Conservation (phyloP, 2,888 invertebrate genomes). For the Drosophila testacea region DNA sequence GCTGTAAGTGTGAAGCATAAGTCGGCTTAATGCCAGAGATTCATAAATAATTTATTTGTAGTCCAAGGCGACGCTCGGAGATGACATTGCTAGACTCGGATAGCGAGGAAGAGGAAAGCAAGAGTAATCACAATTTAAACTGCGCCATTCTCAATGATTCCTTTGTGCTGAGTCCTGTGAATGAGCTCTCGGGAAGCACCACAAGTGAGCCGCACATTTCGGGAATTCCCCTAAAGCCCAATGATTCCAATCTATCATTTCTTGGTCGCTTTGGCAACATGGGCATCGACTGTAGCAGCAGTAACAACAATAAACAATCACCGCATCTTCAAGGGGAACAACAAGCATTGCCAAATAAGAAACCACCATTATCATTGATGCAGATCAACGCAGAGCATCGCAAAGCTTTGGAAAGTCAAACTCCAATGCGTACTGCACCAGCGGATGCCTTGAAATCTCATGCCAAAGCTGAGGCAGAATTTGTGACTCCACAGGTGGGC, state of each 20-base stretch:
- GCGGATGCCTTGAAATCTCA: slow-evolving; percentile 20
- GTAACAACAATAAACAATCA: slow-evolving; percentile 6
- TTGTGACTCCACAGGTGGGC: slow-evolving; percentile 83
- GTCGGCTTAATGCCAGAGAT: neutral
- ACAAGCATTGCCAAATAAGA: slow-evolving; percentile 34
- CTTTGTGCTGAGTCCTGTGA: slow-evolving; percentile 80
- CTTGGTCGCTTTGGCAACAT: slow-evolving; percentile 76
- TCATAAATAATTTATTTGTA: slow-evolving; percentile 32
- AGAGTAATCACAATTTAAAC: slow-evolving; percentile 81
- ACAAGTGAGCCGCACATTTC: slow-evolving; percentile 42
- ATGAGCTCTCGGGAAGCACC: slow-evolving; percentile 53
- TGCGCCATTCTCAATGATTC: slow-evolving; percentile 84
- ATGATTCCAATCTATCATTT: slow-evolving; percentile 73
- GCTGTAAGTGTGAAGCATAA: slow-evolving; percentile 56
- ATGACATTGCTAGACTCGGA: slow-evolving; percentile 82
- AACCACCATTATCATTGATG: slow-evolving; percentile 38
- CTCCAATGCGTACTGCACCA: slow-evolving; percentile 62
- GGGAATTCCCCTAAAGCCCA: slow-evolving; percentile 36
- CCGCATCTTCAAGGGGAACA: neutral
- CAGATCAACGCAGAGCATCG: slow-evolving; percentile 49
- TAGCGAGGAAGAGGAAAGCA: slow-evolving; percentile 78
- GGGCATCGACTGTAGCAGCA: slow-evolving; percentile 65
- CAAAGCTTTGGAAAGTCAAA: slow-evolving; percentile 52
- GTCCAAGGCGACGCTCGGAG: slow-evolving; percentile 83
- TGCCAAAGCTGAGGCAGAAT: slow-evolving; percentile 66